Percentiles rank a stretch among this genome's conserved stretches.
Conservation (phyloP, 2,797 vertebrate genomes). For the Buphagus erythrorhynchus region DNA sequence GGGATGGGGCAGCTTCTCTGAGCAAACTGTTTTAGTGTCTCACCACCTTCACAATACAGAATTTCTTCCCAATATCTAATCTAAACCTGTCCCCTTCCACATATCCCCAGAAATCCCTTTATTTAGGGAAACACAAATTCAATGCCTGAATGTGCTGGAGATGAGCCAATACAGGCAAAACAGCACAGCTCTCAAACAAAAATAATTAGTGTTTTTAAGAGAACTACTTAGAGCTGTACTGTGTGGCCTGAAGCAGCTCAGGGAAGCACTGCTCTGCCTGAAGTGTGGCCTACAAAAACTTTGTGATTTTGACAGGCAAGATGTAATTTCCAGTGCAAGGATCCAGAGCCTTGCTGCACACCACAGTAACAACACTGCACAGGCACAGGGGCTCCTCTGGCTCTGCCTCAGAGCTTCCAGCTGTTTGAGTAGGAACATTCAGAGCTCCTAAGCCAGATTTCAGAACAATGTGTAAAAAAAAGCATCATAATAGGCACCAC, state of each 20-base stretch:
- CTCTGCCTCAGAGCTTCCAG: neutral
- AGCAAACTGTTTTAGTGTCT: neutral
- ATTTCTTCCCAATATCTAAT: neutral
- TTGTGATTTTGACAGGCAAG: fast-evolving
- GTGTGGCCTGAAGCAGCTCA: neutral
- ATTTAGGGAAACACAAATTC: neutral
- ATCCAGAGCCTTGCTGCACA: neutral
- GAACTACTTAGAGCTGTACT: neutral
- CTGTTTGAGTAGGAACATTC: neutral
- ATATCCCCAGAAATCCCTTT: neutral
- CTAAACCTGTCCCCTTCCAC: neutral
- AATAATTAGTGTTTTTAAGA: neutral
- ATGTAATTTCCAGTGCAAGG: neutral
- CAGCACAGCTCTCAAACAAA: fast-evolving
- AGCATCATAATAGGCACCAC: neutral
- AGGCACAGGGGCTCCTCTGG: neutral
- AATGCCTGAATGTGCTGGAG: neutral
- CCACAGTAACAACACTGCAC: neutral
- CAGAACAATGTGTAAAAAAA: neutral
- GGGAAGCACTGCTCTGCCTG: neutral
- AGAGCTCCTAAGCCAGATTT: neutral
- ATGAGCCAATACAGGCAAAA: neutral
- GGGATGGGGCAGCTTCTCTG: neutral
- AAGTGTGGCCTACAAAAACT: neutral
- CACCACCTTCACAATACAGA: neutral